Evolutionary conservation across 1,140 invertebrate genomes (phyloP), one percentile per base, ranked within the genome.

Genomic region (Ostrea denselamellosa): DNA sequence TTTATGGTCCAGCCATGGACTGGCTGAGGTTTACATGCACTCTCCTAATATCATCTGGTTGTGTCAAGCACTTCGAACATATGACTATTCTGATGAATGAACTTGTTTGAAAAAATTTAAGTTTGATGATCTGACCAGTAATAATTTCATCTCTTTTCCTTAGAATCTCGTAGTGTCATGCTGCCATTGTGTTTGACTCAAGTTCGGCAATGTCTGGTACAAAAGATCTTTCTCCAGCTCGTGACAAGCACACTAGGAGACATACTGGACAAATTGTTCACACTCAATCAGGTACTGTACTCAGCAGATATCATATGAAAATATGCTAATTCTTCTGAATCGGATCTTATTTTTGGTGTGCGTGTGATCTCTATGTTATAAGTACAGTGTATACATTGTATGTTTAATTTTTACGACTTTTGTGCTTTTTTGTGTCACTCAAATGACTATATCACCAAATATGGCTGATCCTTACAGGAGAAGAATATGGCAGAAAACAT

Each of bases 111-210:
- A 44, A 44, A 44, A 44, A 2, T 2, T 1, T 1, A 44, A 44
- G 5, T 44, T 44, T 44, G 1, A 44, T 44, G 5, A 44, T 44
- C 34, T 44, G 34, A 44, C 34, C 5, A 44, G 2, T 44, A 5
- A 44, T 44, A 44, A 44, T 44, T 44, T 44, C 34, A 0, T 83
- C 3, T 88, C 53, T 90, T 87, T 25, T 85, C 56, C 95, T 95
- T 65, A 97, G 97, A 97, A 93, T 97, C 97, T 25, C 96, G 97
- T 97, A 89, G 0, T 96, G 97, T 91, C 22, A 68, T 94, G 56
- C 58, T 94, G 56, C 90, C 90, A 2, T 54, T 93, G 25, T 92
- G 91, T 89, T 85, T 94, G 84, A 44, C 83, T 52, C 91, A 93
- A 34, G 86, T 94, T 19, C 92, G 91, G 85, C 85, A 85, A n/a